phyloP scores from a whole-genome alignment of 2,113 vertebrate genomes.

The Chaetura pelagica region DNA sequence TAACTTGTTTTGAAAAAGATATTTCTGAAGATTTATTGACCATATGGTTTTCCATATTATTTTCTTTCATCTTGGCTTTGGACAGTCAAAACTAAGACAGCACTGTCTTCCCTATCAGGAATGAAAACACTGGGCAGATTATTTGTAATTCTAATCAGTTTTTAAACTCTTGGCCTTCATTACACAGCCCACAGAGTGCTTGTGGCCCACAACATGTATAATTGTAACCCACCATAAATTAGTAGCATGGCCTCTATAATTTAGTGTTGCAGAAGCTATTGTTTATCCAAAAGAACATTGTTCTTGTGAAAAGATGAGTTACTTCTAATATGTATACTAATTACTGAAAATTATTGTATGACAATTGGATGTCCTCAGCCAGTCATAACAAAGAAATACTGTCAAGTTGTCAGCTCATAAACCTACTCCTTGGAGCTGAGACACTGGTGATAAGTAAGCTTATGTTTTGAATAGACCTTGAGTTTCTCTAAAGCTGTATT shows the following conservation, averaged over 20 bases:
- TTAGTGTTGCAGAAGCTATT: constrained; percentile 62
- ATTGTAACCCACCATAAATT: constrained; percentile 69
- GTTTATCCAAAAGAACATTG: constrained; percentile 69
- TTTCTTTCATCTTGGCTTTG: constrained; percentile 27
- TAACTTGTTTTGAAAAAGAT: neutral
- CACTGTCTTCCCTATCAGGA: constrained; percentile 24
- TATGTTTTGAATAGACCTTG: constrained; percentile 6
- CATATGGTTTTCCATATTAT: neutral
- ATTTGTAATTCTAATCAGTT: constrained; percentile 72
- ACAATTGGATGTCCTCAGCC: constrained; percentile 59
- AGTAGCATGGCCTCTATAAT: constrained; percentile 61
- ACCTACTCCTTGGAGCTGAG: constrained; percentile 29
- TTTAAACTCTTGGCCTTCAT: constrained; percentile 70
- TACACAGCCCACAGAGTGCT: constrained; percentile 68
- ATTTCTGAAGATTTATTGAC: neutral
- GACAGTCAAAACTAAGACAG: constrained; percentile 6
- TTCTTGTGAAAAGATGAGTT: constrained; percentile 67
- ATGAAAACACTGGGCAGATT: constrained; percentile 67
- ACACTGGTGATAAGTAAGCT: neutral
- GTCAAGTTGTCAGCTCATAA: constrained; percentile 60
- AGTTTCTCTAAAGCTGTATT: neutral
- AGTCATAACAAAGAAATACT: constrained; percentile 63
- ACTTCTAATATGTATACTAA: constrained; percentile 61
- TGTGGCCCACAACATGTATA: constrained; percentile 71
- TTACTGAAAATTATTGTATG: constrained; percentile 69